Percentiles rank a stretch among this genome's conserved stretches.
phyloP scores from a whole-genome alignment of 2,113 vertebrate genomes.

The Prochilodus magdalenae region DNA sequence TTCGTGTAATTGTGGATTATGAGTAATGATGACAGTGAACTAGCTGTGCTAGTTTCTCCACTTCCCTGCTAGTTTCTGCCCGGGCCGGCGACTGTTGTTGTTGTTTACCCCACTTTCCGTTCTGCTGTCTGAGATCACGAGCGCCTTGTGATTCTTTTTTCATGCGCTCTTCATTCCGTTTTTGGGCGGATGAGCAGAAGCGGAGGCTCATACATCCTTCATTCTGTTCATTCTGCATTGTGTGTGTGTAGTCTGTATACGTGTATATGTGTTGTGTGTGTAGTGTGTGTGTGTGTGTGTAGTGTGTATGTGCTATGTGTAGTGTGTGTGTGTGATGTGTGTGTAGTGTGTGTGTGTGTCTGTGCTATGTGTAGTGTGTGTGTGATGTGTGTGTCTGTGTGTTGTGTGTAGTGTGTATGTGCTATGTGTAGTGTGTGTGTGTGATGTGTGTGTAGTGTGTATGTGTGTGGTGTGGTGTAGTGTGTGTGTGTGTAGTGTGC shows the following conservation, averaged over 20 bases:
- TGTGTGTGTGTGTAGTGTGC: not conserved
- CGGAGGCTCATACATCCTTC: no score
- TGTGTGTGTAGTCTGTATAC: no score
- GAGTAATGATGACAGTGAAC: no score
- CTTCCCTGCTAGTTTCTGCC: no score
- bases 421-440: no score
- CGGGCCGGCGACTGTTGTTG: not conserved
- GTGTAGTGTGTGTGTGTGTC: no score
- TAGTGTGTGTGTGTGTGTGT: constrained; percentile 12
- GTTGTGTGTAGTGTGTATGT: constrained; percentile 11
- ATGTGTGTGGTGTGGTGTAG: no score
- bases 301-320: not conserved
- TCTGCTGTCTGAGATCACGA: not conserved
- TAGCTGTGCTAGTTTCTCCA: no score
- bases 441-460: not conserved
- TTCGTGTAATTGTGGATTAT: no score
- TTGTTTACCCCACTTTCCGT: not conserved
- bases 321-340: constrained; percentile 2
- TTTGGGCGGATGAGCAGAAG: no score
- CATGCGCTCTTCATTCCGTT: no score
- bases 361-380: not conserved
- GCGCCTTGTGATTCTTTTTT: no score
- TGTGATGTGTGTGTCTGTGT: constrained; percentile 7
- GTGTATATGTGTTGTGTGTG: not conserved
- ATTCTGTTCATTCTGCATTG: not conserved